Evolutionary conservation across 2,888 invertebrate genomes (phyloP), one percentile per base, ranked within the genome.

Genomic region (Dryocosmus kuriphilus): DNA sequence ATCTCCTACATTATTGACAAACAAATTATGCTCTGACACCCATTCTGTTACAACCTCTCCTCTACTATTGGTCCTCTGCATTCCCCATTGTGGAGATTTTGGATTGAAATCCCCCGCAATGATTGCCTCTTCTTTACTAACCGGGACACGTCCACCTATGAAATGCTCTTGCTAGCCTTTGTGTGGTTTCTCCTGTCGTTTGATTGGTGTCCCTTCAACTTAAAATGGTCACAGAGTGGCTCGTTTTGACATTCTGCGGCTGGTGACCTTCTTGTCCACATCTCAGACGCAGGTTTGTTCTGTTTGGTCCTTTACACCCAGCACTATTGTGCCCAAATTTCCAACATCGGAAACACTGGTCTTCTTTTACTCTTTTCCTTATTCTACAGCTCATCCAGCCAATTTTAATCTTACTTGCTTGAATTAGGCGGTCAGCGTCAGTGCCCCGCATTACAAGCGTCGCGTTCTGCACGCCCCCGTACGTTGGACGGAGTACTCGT

Each of bases 321-420:
- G 60, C 57, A 38, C 76, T 83, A 4, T 65, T 30, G 71, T 83
- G 84, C 1, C 83, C 82, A 16, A 75, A 60, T 38, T 73, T 30
- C 84, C 81, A 83, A 67, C 81, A 85, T 65, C 78, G 82, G 22
- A 62, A 77, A 46, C 84, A 85, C 63, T 63, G 79, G 5, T 9
- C 24, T 14, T 79, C 77, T 27, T 7, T 62, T 65, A 75, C 61
- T 41, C 81, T 79, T 51, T 83, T 81, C 16, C 65, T 35, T 3
- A 85, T 63, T 35, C n/a, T 62, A 35, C 80, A 83, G 0, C 16
- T 79, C 8, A 61, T 60, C 57, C 80, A 78, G 22, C 63, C 80
- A 41, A 75, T 77, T 41, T 74, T 79, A 1, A 82, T 67, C n/a
- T 41, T 65, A 8, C 65, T n/a, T 7, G 19, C 9, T 32, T 65